Base-by-base conservation (phyloP, 2,888 invertebrate genomes). In the Holacanthella duospinosa region DNA sequence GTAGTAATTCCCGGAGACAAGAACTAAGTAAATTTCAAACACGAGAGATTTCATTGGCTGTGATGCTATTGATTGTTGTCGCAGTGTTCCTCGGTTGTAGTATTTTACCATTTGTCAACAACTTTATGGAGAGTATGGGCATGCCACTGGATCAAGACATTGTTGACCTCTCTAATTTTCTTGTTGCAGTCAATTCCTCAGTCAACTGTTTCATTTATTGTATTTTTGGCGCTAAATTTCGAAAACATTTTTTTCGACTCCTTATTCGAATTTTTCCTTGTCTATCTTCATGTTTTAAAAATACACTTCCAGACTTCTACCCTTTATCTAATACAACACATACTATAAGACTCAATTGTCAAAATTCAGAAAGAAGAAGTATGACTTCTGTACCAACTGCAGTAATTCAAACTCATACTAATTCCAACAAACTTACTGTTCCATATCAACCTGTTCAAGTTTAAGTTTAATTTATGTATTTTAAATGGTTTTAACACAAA, bases 1-100 rank as follows among this genome's bases (percentile, higher is more conserved):
- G 44, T 48, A 67, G 66, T 4, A 70, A 71, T 58, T 60, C 62
- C 12, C 26, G 60, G 12, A 53, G 71, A 27, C 66, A 67, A 58
- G 59, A 29, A 12, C 25, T 70, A 54, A 66, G 65, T 1, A 64
- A 65, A 24, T 61, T 63, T 26, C 67, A 71, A 48, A 64, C 61
- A 24, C 64, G 63, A 21, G 71, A 71, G 21, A 65, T 21, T 16
- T 26, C 44, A 6, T 44, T 59, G 25, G 36, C 59, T 12, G 48
- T 43, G 27, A 59, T 59, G 59, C 25, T 59, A 12, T n/a, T 59
- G 43, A 28, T 59, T 21, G 48, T 59, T 19, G 59, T 59, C 4
- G 43, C 36, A 2, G 43, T 59, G 4, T 59, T 44, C 44, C 59
- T 59, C 28, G 48, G 43, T 21, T 59, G 59, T 21, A 59, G 44